phyloP scores from a whole-genome alignment of 1,140 invertebrate species.

The Bombyx mandarina region DNA sequence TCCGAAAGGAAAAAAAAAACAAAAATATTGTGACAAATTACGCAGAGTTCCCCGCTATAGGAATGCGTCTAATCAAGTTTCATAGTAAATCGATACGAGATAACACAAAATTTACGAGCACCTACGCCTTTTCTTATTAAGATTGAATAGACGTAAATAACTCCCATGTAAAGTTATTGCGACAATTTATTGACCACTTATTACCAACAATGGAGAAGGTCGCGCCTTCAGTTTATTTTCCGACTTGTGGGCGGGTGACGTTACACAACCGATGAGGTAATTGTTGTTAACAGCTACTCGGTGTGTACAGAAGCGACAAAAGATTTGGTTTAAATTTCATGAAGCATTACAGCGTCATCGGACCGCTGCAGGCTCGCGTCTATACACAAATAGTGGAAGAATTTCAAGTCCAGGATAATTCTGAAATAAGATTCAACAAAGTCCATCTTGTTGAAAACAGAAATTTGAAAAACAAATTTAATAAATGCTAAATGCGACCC shows the following conservation, averaged over 20 bases:
- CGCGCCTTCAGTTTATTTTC: conserved; percentile 15
- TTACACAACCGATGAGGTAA: conserved; percentile 2
- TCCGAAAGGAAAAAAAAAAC: not conserved
- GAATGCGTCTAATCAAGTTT: conserved; percentile 12
- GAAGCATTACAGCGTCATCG: too few species aligned
- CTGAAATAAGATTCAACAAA: too few species aligned
- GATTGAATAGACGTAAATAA: conserved; percentile 14
- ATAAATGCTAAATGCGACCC: too few species aligned
- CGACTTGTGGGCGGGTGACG: conserved; percentile 17
- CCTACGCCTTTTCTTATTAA: conserved; percentile 18
- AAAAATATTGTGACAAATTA: not conserved
- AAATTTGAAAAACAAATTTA: too few species aligned
- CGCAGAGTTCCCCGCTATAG: not conserved
- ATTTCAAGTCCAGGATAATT: too few species aligned
- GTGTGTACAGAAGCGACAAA: too few species aligned
- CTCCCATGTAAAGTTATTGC: conserved; percentile 14
- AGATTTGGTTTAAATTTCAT: too few species aligned
- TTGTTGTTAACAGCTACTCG: too few species aligned
- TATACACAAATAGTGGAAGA: too few species aligned
- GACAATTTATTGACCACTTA: conserved; percentile 19
- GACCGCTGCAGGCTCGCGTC: too few species aligned
- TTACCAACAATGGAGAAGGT: conserved; percentile 18
- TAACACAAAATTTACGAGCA: conserved; percentile 17
- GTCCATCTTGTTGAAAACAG: too few species aligned
- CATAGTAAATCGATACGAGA: conserved; percentile 18